Evolutionary conservation across 2,113 vertebrate species (phyloP).

Genomic region (Maccullochella peelii): DNA sequence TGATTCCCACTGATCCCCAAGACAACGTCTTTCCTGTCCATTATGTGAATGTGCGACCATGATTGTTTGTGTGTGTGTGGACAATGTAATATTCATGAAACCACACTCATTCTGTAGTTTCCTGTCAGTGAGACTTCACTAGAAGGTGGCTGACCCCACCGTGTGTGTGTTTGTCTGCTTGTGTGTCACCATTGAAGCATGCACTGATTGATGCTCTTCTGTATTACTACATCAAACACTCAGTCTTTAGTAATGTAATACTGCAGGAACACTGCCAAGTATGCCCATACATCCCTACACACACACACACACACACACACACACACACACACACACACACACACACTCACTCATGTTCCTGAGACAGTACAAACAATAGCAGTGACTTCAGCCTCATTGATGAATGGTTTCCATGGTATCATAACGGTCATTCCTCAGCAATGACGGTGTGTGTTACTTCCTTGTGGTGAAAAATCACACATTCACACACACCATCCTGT

Average conservation of each 20-base stretch:
- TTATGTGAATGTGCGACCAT: background rate
- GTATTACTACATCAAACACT: constrained; percentile 25
- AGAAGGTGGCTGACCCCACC: constrained; percentile 4
- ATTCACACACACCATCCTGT: constrained; percentile 12
- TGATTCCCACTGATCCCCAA: too few relatives aligned
- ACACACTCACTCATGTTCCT: background rate
- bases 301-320: background rate
- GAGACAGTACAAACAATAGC: constrained; percentile 56
- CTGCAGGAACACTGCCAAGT: constrained; percentile 17
- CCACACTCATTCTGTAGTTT: constrained; percentile 13
- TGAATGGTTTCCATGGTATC: constrained; percentile 27
- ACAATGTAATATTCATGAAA: constrained; percentile 36
- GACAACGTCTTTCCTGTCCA: background rate
- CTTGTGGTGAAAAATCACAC: background rate
- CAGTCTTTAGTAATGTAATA: constrained; percentile 28
- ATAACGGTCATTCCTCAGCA: constrained; percentile 30
- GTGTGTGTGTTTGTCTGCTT: background rate
- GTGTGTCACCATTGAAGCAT: constrained; percentile 35
- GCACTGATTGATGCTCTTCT: background rate
- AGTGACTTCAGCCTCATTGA: constrained; percentile 61
- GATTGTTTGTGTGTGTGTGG: background rate
- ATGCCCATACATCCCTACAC: background rate
- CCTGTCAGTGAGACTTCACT: constrained; percentile 19
- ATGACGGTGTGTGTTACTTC: constrained; percentile 34
- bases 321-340: background rate